Percentiles rank a stretch among this genome's conserved stretches.
These are phyloP conservation scores for Lepisosteus osseus DNA, from an alignment of 2,113 vertebrate species.

Conservation along the genomic window DNA sequence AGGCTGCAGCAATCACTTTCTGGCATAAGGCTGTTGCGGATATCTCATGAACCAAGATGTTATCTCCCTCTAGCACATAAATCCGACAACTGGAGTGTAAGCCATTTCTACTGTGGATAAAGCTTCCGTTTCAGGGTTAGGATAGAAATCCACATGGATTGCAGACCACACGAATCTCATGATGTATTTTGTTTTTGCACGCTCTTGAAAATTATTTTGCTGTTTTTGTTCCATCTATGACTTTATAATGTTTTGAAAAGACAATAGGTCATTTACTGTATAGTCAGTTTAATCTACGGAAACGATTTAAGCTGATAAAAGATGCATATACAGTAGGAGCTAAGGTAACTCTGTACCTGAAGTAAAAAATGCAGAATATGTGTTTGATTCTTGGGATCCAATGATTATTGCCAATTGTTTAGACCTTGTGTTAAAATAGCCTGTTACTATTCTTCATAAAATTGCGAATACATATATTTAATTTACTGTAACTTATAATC, in stretches of 20 bases:
- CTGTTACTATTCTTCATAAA: no score
- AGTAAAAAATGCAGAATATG: no score
- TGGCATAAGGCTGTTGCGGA: constrained; percentile 55
- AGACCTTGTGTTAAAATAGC: no score
- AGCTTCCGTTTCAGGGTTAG: constrained; percentile 61
- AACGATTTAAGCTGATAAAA: no score
- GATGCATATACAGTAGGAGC: no score
- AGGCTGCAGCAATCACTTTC: constrained; percentile 19
- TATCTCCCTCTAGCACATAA: constrained; percentile 63
- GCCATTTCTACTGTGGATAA: constrained; percentile 61
- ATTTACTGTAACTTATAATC: no score
- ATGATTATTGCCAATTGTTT: no score
- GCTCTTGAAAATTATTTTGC: constrained; percentile 19
- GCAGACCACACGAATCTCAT: constrained; percentile 42
- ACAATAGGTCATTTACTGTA: no score
- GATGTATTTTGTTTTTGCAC: constrained; percentile 29
- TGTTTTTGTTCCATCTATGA: constrained; percentile 1
- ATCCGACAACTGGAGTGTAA: constrained; percentile 46
- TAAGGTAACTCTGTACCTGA: no score
- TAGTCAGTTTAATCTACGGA: no score
- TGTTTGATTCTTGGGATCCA: no score
- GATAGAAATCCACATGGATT: constrained; percentile 22
- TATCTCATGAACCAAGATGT: constrained; percentile 63
- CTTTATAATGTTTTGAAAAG: background rate
- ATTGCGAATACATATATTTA: no score